These are phyloP conservation scores for Sebastes matsubarae DNA, from an alignment of 2,797 vertebrate genomes.

Conservation along the genomic window DNA sequence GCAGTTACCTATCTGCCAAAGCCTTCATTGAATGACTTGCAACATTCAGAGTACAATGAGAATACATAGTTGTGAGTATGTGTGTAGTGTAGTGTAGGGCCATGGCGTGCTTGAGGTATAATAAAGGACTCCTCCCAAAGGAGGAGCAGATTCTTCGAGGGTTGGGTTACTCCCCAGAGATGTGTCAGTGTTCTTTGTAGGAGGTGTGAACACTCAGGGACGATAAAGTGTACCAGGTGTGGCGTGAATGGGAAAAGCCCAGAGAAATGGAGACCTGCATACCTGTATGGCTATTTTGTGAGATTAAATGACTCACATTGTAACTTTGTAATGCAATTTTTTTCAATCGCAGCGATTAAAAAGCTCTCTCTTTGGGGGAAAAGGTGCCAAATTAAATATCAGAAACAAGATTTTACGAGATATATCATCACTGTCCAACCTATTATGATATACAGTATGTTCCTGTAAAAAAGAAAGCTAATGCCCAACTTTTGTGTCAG, in stretches of 20 bases:
- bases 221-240: constrained; percentile 55
- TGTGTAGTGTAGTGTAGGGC: background rate
- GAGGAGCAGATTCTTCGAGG: constrained; percentile 53
- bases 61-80: background rate
- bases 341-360: background rate
- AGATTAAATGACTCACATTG: constrained; percentile 36
- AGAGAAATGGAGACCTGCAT: constrained; percentile 29
- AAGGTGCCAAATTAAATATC: background rate
- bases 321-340: constrained; percentile 1
- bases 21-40: background rate
- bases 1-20: background rate
- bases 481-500: background rate
- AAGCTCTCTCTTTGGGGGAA: background rate
- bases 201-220: constrained; percentile 52
- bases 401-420: background rate
- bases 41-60: background rate
- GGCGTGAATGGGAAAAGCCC: constrained; percentile 21
- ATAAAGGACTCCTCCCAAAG: constrained; percentile 34
- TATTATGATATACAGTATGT: background rate
- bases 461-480: background rate
- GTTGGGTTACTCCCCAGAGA: constrained; percentile 63
- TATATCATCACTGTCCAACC: background rate
- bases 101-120: constrained; percentile 35
- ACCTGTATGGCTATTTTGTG: constrained; percentile 3
- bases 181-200: constrained; percentile 48